Evolutionary conservation across 2,888 invertebrate species (phyloP), one percentile per base, ranked within the genome.

Genomic region (Drosophila eohydei): DNA sequence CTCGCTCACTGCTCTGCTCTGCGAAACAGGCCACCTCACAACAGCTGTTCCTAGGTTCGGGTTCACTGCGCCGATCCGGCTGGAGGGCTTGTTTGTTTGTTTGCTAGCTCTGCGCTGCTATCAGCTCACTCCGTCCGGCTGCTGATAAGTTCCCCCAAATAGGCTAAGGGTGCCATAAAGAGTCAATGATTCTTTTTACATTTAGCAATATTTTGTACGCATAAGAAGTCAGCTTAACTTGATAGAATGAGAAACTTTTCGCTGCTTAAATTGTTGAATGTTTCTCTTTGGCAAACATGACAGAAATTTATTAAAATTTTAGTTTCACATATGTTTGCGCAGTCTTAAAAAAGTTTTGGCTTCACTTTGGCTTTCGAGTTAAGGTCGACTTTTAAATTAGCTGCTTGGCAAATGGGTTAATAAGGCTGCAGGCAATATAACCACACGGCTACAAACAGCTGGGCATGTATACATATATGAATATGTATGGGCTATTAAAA

Each of bases 401-500:
- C 77, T 58, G 60, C 50, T 30, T 66, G 71, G 58, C 63, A 80
- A 80, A 78, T 80, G 80, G 77, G 80, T 71, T 80, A 78, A 80
- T 80, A 78, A 76, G 80, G 57, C 46, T 48, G 80, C 40, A 46
- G 59, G 67, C 55, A n/a, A 57, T 71, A 71, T 65, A 58, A 30
- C n/a, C 46, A 16, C 41, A 48, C 54, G n/a, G 38, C 14, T n/a
- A 43, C 36, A 34, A 14, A 48, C 28, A 60, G 34, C 14, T 26
- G 12, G 41, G 6, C 16, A 12, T 8, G 30, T 12, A 52, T 16
- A 28, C 30, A 21, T 40, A 46, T 40, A 44, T 28, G 46, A 21
- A 68, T 43, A 34, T 75, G 73, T 61, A 73, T 78, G 70, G 52
- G 55, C 79, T 66, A 87, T 81, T 82, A 88, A 82, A 88, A 66